These are phyloP conservation scores for Microcebus tavaratra DNA, from an alignment of 2,113 vertebrate species.

Conservation along the genomic window DNA sequence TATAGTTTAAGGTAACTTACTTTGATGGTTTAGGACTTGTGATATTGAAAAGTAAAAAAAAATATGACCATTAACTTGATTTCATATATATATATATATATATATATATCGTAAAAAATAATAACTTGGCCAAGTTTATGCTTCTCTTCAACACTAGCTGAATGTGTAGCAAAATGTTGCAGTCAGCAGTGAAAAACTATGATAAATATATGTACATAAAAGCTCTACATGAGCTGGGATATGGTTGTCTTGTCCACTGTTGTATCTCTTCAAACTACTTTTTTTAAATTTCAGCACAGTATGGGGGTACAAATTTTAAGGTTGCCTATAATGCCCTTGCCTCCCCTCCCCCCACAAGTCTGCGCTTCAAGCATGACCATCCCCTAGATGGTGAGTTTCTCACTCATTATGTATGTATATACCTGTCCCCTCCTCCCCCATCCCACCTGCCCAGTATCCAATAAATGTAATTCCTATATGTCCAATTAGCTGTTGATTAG, in stretches of 20 bases:
- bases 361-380: no score
- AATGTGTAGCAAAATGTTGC: neutral
- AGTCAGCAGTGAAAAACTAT: neutral
- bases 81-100: neutral
- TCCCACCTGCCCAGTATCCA: no score
- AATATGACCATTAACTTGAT: neutral
- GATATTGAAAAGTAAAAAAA: neutral
- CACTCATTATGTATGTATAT: no score
- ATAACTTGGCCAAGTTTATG: neutral
- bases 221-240: neutral
- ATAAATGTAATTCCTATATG: no score
- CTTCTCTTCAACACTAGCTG: neutral
- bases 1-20: neutral
- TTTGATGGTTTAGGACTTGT: neutral
- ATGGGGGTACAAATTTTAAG: no score
- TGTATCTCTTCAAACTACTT: neutral
- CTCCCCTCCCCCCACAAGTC: no score
- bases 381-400: no score
- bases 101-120: neutral
- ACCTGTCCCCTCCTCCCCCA: no score
- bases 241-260: neutral
- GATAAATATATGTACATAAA: neutral
- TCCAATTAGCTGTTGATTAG: no score
- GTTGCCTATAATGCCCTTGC: no score
- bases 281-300: no score